Base-by-base conservation (phyloP, 2,113 vertebrate species). In the Silurus asotus region DNA sequence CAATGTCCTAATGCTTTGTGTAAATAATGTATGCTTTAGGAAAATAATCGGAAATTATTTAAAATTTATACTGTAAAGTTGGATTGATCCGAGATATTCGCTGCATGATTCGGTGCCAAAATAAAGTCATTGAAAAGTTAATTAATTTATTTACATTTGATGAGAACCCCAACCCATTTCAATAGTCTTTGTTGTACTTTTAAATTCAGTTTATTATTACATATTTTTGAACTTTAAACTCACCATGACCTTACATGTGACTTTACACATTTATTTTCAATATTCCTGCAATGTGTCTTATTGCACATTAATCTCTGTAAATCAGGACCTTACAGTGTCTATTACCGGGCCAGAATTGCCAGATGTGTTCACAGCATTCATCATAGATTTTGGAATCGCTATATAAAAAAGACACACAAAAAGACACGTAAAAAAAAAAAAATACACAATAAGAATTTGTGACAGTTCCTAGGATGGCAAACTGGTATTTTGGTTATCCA, bases 381-480 rank as follows among this genome's bases (percentile, higher is more conserved):
- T 67, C 61, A 67, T 55, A 64, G 51, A 58, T 55, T 83, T 83
- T 70, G 58, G 72, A 23, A 25, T 13, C 25, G 37, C 83, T 20
- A 13, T 64, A 62, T 37, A 77, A 65, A 78, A 78, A 61, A 76
- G 37, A 64, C 59, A 28, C 62, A 10, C 7, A 10, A 55, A 55
- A 69, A 6, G 11, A 13, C 55, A 7, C 28, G 3, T 0, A 51
- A 3, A 20, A 4, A 11, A 13, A 51, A 81, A 37, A 48, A 65
- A 69, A 17, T 13, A 20, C 5, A 55, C 23, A 77, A 28, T 53
- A 20, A 28, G 17, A 67, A 53, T 19, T 15, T 76, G 49, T 6
- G 23, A 77, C 23, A 15, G 23, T 51, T 55, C 20, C n/a, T 77
- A 28, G 23, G n/a, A 77, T 77, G 74, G 11, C 23, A 56, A 37